Base-by-base conservation (phyloP, 2,113 vertebrate species). In the Notiomystis cincta region DNA sequence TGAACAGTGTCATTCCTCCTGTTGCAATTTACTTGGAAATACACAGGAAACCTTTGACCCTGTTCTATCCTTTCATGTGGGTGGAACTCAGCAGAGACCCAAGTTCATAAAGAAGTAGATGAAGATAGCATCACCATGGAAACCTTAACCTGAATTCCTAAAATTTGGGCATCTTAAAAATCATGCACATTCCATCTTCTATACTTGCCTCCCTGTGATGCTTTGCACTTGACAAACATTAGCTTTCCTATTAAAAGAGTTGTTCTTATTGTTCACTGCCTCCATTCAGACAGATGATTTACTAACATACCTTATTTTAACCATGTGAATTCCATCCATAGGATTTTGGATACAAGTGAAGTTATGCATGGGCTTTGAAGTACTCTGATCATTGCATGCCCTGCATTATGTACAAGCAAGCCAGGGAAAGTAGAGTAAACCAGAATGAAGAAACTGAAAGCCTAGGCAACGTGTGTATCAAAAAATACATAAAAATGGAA, bases 101-200 rank as follows among this genome's bases (percentile, higher is more conserved):
- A 87, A 61, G 93, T 96, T 96, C 95, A 95, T 48, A 91, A 78
- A 54, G 75, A 97, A 96, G 94, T 35, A 87, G 86, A 90, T 93
- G 91, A 95, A 92, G 89, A 95, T 65, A 96, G 75, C 78, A 97
- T 97, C 91, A 89, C 97, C 95, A 97, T 97, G 96, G 97, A 96
- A 97, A 97, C 97, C 84, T 89, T 92, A 95, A 93, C 92, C 90
- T 93, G 82, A 87, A 94, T 94, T 95, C 69, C 70, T 76, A 72
- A 82, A 92, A 92, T 92, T 62, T 90, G 71, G 71, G 35, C 60
- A 91, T 88, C 80, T 91, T 82, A 86, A 89, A 70, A 96, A 91
- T 82, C 61, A 77, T 70, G 23, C 53, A 91, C 79, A 54, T 90
- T 89, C 60, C 91, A 5, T 67, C 78, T 82, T 66, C 44, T 90